Base-by-base conservation (phyloP, 2,797 vertebrate species). In the Pangasius sanitwongsei region DNA sequence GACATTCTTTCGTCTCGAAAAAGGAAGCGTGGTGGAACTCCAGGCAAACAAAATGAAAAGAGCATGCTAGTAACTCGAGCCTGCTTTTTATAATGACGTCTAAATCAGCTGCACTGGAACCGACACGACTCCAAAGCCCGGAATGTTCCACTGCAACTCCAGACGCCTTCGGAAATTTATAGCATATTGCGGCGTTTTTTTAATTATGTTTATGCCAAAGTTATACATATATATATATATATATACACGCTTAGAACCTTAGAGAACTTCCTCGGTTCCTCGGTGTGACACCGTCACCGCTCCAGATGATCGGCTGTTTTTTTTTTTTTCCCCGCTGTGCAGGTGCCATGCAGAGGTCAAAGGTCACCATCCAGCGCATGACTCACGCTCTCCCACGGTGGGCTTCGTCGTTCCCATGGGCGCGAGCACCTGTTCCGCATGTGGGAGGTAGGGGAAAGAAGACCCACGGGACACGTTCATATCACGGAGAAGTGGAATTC, bases 371-470 rank as follows among this genome's bases (percentile, higher is more conserved):
- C 95, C 94, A 88, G 88, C 90, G 16, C 91, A 92, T 89, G 89
- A 88, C 70, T 89, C 87, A 90, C 63, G 83, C 77, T 92, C 91
- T 92, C 90, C 87, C 88, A 90, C 85, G 81, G 67, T 87, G 88
- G 93, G 93, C 92, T 94, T 90, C 95, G 95, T 94, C 89, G 93
- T 94, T 95, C 95, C 94, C 94, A 92, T 88, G 92, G 94, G 95
- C 92, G 92, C 86, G 88, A 93, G 93, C 96, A 97, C 96, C 96
- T 96, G 96, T 96, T 94, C 93, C 90, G 93, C 94, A 95, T 94
- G 95, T 96, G 95, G 95, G 96, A 96, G 95, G 93, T 93, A 93
- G 87, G 90, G 92, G 91, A 92, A 90, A 92, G 92, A 89, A 90
- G 91, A 87, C 69, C 90, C 89, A 63, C 82, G 44, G 86, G 86